Conservation (phyloP, 2,113 vertebrate genomes). For the Eretmochelys imbricata region DNA sequence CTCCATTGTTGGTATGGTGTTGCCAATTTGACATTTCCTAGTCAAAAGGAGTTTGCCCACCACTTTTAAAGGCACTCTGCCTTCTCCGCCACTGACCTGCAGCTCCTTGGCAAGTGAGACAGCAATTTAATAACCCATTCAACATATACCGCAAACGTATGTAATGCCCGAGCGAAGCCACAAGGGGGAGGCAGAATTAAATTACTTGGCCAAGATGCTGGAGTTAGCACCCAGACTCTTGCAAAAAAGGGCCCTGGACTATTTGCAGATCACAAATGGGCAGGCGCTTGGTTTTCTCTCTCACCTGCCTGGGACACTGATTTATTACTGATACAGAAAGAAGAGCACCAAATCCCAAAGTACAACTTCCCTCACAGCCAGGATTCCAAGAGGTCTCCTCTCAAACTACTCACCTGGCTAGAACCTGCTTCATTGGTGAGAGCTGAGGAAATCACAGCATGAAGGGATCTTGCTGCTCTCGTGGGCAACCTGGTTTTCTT, state of each 20-base stretch:
- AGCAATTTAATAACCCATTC: neutral
- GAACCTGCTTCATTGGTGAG: neutral
- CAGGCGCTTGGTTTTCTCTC: neutral
- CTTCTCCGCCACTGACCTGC: neutral
- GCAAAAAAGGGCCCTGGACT: neutral
- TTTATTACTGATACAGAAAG: no score
- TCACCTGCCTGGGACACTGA: neutral
- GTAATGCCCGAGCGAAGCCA: neutral
- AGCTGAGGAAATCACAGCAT: neutral
- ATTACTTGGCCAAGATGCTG: neutral
- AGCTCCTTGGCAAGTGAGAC: neutral
- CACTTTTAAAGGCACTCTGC: neutral
- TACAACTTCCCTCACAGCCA: neutral
- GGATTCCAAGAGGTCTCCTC: neutral
- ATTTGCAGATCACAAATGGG: neutral
- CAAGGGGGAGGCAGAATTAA: neutral
- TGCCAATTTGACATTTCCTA: neutral
- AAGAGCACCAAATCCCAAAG: no score
- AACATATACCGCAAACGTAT: neutral
- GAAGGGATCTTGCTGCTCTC: neutral
- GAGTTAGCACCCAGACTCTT: neutral
- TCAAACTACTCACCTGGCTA: neutral
- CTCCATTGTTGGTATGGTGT: neutral
- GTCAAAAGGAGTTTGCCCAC: neutral
- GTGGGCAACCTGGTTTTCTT: neutral